Base-by-base conservation (phyloP, 2,888 invertebrate genomes). In the Salpingus planirostris region DNA sequence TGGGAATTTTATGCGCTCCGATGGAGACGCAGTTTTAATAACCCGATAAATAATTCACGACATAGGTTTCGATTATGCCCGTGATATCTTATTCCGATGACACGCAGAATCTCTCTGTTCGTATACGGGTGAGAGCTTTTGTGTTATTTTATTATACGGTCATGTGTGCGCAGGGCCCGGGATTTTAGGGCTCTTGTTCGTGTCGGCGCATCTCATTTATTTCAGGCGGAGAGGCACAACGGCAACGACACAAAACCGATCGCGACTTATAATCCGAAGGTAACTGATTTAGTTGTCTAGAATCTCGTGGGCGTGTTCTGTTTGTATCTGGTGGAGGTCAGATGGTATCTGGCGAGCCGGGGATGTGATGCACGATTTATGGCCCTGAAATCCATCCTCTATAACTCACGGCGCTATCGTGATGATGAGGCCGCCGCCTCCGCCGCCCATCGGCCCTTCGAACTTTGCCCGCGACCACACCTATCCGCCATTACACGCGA, bases 231-330 rank as follows among this genome's bases (percentile, higher is more conserved):
- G n/a, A n/a, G n/a, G n/a, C n/a, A n/a, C n/a, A n/a, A n/a, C n/a
- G n/a, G n/a, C 24, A 24, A 10, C 24, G 11, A 11, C 27, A 28
- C 26, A 46, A 42, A 43, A 14, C 30, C 36, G 31, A 32, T 32
- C 30, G 23, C 21, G 27, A 18, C 31, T 31, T 33, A 38, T 50
- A 50, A 18, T 51, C 54, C 49, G 52, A 49, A 51, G 50, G 50
- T 57, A 58, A 60, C 59, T 64, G 64, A 64, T 64, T 64, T 64
- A 64, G 64, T 62, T 62, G 64, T 64, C 62, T 64, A 60, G 64
- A 54, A 52, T 51, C 50, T 57, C 54, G 62, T 64, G 60, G 64
- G 64, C 64, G 62, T 60, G 56, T 59, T 53, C 57, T 61, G 61
- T 62, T 61, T 59, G 61, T 61, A 60, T 62, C 55, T 56, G 47